Base-by-base conservation (phyloP, 2,113 vertebrate species). In the Cisticola juncidis region DNA sequence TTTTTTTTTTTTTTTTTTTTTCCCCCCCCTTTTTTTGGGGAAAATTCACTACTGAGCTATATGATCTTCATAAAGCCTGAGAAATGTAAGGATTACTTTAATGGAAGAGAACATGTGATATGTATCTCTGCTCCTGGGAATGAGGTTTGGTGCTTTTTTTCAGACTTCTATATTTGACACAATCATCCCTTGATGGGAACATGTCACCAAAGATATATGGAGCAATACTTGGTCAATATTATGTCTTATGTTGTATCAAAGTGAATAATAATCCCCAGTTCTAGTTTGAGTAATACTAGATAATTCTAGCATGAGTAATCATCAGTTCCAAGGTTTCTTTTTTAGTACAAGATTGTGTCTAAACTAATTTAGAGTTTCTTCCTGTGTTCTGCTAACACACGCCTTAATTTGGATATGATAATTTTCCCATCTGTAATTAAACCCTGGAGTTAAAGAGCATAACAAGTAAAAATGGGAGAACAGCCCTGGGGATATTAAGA, bases 321-420 rank as follows among this genome's bases (percentile, higher is more conserved):
- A 76, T 25, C 35, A 71, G 2, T 60, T 85, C 11, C 21, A 56
- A 60, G 21, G 17, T 47, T 85, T 91, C 14, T 4, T 71, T 90
- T 72, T 86, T 60, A 76, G 58, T 58, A 22, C 6, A 28, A 45
- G 14, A 6, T 50, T 73, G 26, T 65, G 35, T 50, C 65, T 88
- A 88, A 80, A 92, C 44, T 83, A 80, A 83, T 87, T 45, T 42
- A 70, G 28, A 77, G 26, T 83, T 80, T 92, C 31, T 61, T 77
- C 40, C 17, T 58, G n/a, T 90, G 36, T 81, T 86, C 60, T 88
- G 5, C 64, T 83, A 38, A 62, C 31, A 77, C 7, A 62, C 9
- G 6, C 28, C 25, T 88, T 86, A 66, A 80, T 86, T 86, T 91
- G 28, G 38, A 20, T 80, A 61, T 35, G 58, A 23, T 77, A 53